Conservation (phyloP, 2,113 vertebrate species). For the Tetrao urogallus region DNA sequence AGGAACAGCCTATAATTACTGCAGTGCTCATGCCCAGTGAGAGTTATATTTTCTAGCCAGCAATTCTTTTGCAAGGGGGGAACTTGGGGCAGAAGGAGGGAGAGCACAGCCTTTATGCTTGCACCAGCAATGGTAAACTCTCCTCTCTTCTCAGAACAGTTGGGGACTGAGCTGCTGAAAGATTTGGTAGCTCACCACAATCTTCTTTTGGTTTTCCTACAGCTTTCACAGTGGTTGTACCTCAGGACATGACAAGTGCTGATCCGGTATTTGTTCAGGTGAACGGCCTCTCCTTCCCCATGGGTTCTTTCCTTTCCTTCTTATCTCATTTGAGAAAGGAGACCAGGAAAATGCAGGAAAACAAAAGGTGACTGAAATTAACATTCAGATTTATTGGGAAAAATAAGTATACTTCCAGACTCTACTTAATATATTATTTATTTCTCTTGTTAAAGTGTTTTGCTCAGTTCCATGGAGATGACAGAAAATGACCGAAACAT, state of each 20-base stretch:
- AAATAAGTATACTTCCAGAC: not conserved
- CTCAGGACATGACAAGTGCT: not conserved
- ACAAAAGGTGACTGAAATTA: not conserved
- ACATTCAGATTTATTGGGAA: not conserved
- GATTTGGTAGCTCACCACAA: not conserved
- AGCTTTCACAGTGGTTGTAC: not conserved
- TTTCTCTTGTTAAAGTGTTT: not conserved
- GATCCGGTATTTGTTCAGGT: not conserved
- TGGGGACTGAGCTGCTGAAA: not conserved
- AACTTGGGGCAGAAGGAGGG: not conserved
- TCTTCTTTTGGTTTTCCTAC: not conserved
- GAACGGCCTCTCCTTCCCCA: not conserved
- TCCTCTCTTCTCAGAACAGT: not conserved
- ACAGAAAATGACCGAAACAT: not conserved
- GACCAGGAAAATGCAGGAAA: not conserved
- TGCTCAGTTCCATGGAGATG: not conserved
- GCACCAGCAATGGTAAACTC: not conserved
- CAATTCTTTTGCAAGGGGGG: not conserved
- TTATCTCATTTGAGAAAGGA: not conserved
- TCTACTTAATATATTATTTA: not conserved
- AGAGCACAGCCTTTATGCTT: not conserved
- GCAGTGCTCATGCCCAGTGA: not conserved
- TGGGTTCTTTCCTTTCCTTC: not conserved
- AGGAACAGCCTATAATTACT: not conserved
- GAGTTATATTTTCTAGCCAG: not conserved